phyloP scores from a whole-genome alignment of 1,140 invertebrate genomes.

The Trissolcus basalis region DNA sequence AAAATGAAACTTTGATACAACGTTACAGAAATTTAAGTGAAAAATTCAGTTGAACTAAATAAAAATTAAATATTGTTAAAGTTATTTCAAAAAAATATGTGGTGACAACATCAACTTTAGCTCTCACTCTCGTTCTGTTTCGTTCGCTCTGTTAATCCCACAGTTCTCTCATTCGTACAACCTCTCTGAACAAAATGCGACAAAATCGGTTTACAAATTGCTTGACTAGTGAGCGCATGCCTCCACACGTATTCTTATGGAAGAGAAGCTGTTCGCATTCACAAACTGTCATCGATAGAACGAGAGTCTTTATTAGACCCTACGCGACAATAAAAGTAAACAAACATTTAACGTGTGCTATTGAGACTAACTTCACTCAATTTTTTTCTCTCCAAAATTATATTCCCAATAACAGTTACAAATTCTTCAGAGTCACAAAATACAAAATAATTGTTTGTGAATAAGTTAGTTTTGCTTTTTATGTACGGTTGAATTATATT shows the following conservation, averaged over 20 bases:
- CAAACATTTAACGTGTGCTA: too few species aligned
- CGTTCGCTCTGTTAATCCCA: conserved; percentile 33
- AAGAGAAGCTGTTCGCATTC: conserved; percentile 66
- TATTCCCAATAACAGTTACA: too few species aligned
- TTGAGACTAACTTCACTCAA: too few species aligned
- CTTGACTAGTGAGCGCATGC: conserved; percentile 75
- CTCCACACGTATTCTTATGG: conserved; percentile 64
- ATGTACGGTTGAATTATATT: too few species aligned
- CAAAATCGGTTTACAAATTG: conserved; percentile 65
- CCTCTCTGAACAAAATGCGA: conserved; percentile 53
- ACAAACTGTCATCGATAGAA: conserved; percentile 51
- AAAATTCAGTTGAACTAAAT: too few species aligned
- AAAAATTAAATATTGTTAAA: too few species aligned
- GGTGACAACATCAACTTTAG: conserved; percentile 13
- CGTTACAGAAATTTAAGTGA: background rate
- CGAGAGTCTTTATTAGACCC: conserved; percentile 46
- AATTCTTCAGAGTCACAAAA: too few species aligned
- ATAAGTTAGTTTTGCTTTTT: background rate
- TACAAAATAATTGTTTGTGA: background rate
- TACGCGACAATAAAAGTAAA: conserved; percentile 35
- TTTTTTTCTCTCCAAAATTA: too few species aligned
- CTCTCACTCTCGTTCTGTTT: conserved; percentile 45
- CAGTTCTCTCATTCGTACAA: conserved; percentile 50
- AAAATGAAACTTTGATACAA: too few species aligned
- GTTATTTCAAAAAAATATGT: too few species aligned